Evolutionary conservation across 1,140 invertebrate genomes (phyloP), one percentile per base, ranked within the genome.

Genomic region (Whitmania pigra): DNA sequence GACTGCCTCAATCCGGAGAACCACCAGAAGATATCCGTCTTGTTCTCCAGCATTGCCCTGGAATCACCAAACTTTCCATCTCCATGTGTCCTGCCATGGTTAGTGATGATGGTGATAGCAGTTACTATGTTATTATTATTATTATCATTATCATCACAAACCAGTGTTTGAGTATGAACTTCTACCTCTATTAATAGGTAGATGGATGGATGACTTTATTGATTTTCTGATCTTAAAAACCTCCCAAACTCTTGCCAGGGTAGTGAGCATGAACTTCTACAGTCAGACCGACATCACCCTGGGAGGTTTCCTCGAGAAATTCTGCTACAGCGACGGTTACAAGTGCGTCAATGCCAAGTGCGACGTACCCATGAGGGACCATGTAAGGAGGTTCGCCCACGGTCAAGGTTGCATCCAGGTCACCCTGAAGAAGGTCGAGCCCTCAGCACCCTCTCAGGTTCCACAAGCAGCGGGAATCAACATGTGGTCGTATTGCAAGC

Each of bases 261-360:
- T 93, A 25, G 88, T 94, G 0, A 88, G 88, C 67, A 98, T 98
- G 91, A 90, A 94, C 75, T 90, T 95, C 80, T 97, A 98, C 81
- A 92, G 92, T 0, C 85, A 87, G 22, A 92, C 94, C 78, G 96
- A 99, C 80, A 95, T 97, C 73, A 89, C 94, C 5, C 80, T 99
- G 6, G 96, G 94, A 55, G 89, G 88, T 74, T 99, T 98, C 81
- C 83, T 99, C 2, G 91, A 95, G 80, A 86, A 89, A 67, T 96
- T 94, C 79, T 97, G 94, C 81, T 91, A 94, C 78, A 87, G 82
- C 71, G 76, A 81, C 55, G 76, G 89, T 1, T 94, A 93, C 78
- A 87, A 87, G 43, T 98, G 95, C 79, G 89, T 90, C 0, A 90
- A 89, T 0, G 82, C 86, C n/a, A 76, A 76, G 2, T 97, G 94